Evolutionary conservation across 2,888 invertebrate genomes (phyloP), one percentile per base, ranked within the genome.

Genomic region (Chalcis sispes): DNA sequence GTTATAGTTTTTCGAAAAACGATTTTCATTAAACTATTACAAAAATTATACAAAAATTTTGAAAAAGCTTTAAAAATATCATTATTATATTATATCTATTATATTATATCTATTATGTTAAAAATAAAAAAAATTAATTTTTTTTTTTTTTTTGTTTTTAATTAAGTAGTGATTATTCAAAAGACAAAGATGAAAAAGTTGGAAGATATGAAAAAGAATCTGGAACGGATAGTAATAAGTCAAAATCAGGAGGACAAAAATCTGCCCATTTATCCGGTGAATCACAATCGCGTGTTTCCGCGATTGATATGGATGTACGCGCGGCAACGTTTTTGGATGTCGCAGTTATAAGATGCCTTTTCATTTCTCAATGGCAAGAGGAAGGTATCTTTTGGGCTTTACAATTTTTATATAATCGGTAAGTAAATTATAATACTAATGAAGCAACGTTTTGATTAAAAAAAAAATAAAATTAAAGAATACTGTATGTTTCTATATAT

Each of bases 381-480:
- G 98, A 99, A 87, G 99, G 99, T 0, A 95, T 99, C 13, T 96
- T 95, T 88, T 99, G 99, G 99, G 98, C 97, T 15, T 89, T 99
- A 36, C 95, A 96, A 87, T 98, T 75, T 72, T 75, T 79, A 15
- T 70, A 74, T n/a, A 64, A 77, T 36, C 67, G 78, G 71, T 72
- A 46, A 56, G 59, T 61, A 56, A 40, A 36, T 52, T 40, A 29
- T 42, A 15, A 42, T 8, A 42, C 8, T 32, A 42, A 8, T 13
- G 42, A 13, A 42, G 13, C 4, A 42, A 42, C 2, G 15, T 42
- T 42, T 42, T 7, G 10, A 36, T 42, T 42, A 42, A 42, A 42
- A 42, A 42, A 42, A 42, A 42, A 42, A 42, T 15, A 4, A 13
- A 8, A 42, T 5, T 32, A 8, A 8, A 32, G 32, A 32, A 32